Conservation (phyloP, 2,888 invertebrate genomes). For the Helicoverpa assulta region DNA sequence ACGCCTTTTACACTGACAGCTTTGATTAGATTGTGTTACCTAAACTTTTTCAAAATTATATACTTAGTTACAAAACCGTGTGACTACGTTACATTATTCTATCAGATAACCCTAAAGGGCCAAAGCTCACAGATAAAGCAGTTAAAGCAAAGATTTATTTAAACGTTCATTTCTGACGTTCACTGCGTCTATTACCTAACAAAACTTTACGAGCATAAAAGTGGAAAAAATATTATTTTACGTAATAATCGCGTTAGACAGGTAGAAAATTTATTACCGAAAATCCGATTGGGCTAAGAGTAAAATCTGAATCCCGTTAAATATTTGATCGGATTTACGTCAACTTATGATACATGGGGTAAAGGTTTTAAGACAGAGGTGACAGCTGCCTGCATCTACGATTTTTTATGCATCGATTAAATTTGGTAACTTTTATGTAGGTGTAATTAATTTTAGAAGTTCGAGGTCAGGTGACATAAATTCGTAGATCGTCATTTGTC, state of each 20-base stretch:
- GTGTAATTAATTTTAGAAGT: conserved; percentile 6
- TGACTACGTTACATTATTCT: conserved; percentile 35
- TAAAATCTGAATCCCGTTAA: conserved; percentile 83
- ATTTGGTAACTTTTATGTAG: conserved; percentile 41
- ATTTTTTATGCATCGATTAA: conserved; percentile 43
- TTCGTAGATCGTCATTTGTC: conserved; percentile 13
- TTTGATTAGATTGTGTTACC: conserved; percentile 49
- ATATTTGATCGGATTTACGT: conserved; percentile 88
- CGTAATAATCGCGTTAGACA: conserved; percentile 80
- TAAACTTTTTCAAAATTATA: conserved; percentile 15
- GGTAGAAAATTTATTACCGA: conserved; percentile 74
- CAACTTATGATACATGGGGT: conserved; percentile 81
- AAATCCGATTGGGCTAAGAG: conserved; percentile 74
- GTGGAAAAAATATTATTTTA: conserved; percentile 70
- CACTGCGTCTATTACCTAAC: conserved; percentile 67
- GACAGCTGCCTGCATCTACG: conserved; percentile 57
- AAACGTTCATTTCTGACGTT: conserved; percentile 56
- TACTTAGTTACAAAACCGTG: conserved; percentile 1
- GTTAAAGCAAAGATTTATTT: conserved; percentile 61
- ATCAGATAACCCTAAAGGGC: conserved; percentile 52
- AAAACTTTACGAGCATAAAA: conserved; percentile 63
- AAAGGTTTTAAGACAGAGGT: conserved; percentile 47
- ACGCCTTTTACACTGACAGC: conserved; percentile 51
- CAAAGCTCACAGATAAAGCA: conserved; percentile 46
- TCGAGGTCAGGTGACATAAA: conserved; percentile 26